These are phyloP conservation scores for Nannospalax galili DNA, from an alignment of 2,113 vertebrate species.

Conservation along the genomic window DNA sequence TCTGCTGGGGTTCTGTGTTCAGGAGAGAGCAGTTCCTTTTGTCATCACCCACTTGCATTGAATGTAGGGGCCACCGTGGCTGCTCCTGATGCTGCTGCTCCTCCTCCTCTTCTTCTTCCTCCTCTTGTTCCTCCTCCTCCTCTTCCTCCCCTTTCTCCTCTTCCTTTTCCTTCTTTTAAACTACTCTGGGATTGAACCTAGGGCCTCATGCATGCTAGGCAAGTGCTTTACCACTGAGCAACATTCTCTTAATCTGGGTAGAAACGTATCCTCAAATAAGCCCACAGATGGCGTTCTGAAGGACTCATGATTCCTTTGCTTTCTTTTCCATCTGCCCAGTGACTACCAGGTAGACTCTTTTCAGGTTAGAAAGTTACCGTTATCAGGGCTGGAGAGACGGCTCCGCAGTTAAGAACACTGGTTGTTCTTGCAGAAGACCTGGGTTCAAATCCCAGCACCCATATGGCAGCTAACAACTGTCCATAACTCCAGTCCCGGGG, in stretches of 20 bases:
- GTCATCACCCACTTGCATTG: neutral
- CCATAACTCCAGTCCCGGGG: too few species aligned
- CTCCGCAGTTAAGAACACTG: too few species aligned
- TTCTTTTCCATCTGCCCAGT: neutral
- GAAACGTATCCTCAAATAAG: neutral
- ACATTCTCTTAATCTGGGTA: neutral
- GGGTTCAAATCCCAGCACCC: too few species aligned
- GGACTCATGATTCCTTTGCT: neutral
- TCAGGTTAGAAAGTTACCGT: conserved; percentile 2
- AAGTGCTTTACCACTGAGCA: neutral
- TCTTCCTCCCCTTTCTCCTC: too few species aligned
- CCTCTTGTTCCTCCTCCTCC: too few species aligned
- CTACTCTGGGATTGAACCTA: neutral
- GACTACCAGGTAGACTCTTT: neutral
- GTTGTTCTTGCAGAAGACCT: too few species aligned
- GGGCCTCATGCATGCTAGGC: neutral
- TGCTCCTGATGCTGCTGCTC: too few species aligned
- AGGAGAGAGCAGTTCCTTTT: neutral
- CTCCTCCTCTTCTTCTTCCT: neutral
- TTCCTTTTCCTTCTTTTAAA: too few species aligned
- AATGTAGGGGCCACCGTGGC: too few species aligned
- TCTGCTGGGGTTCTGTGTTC: neutral
- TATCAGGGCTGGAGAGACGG: too few species aligned
- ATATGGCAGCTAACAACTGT: too few species aligned
- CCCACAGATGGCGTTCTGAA: neutral